These are phyloP conservation scores for Aphis gossypii DNA, from an alignment of 1,140 invertebrate species.

Conservation along the genomic window DNA sequence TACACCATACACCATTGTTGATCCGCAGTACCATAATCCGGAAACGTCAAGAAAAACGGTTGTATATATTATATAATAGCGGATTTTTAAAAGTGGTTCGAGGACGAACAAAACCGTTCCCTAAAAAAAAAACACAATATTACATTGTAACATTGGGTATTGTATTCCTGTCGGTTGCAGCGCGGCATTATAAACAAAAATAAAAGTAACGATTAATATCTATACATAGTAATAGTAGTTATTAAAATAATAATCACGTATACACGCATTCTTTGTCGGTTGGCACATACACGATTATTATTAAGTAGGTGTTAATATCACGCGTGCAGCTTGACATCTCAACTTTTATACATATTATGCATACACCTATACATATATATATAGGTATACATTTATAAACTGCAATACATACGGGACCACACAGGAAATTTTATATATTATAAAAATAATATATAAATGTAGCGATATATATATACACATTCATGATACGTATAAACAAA, in stretches of 20 bases:
- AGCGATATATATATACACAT: neutral
- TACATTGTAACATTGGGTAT: neutral
- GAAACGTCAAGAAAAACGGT: neutral
- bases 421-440: neutral
- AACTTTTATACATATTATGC: neutral
- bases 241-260: constrained; percentile 15
- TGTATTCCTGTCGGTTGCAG: neutral
- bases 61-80: neutral
- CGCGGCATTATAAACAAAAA: neutral
- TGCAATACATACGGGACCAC: constrained; percentile 5
- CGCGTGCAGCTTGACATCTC: constrained; percentile 32
- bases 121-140: neutral
- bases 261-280: constrained; percentile 37
- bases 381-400: neutral
- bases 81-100: neutral
- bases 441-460: neutral
- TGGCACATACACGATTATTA: constrained; percentile 39
- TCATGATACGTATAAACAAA: neutral
- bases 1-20: no score
- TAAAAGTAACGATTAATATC: neutral
- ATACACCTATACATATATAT: neutral
- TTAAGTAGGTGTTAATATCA: constrained; percentile 53
- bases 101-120: neutral
- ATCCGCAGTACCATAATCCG: neutral
- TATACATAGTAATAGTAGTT: neutral